Conservation (phyloP, 2,113 vertebrate species). For the Macaca mulatta region DNA sequence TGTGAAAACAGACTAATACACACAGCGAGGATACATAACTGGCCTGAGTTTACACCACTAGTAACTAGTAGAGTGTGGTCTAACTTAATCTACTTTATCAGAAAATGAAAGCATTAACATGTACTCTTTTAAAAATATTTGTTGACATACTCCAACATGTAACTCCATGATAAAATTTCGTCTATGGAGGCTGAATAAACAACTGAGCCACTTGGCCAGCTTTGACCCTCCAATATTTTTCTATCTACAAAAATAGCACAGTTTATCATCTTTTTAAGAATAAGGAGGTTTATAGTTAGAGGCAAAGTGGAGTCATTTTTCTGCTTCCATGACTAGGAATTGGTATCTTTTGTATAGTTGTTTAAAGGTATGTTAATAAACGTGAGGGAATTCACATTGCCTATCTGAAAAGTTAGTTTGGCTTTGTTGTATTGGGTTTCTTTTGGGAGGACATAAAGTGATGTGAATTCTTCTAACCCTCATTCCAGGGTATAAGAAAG, state of each 20-base stretch:
- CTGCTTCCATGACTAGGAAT: neutral
- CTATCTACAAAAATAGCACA: neutral
- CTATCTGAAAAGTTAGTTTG: neutral
- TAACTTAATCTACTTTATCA: neutral
- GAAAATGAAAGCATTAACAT: neutral
- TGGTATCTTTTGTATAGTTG: neutral
- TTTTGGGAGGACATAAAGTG: neutral
- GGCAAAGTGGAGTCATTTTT: neutral
- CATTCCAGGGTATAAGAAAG: neutral
- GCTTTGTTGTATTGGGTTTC: neutral
- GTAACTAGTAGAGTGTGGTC: neutral
- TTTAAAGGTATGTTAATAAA: neutral
- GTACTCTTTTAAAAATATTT: neutral
- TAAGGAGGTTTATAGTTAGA: neutral
- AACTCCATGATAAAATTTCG: neutral
- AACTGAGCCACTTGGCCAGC: neutral
- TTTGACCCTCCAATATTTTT: neutral
- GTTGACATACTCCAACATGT: neutral
- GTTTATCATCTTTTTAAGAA: neutral
- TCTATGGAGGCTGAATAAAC: neutral
- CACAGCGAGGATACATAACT: neutral
- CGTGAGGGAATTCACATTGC: neutral
- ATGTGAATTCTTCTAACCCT: conserved; percentile 24
- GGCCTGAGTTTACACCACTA: neutral
- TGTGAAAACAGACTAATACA: neutral